Evolutionary conservation across 2,113 vertebrate genomes (phyloP).

Genomic region (Alethe diademata): DNA sequence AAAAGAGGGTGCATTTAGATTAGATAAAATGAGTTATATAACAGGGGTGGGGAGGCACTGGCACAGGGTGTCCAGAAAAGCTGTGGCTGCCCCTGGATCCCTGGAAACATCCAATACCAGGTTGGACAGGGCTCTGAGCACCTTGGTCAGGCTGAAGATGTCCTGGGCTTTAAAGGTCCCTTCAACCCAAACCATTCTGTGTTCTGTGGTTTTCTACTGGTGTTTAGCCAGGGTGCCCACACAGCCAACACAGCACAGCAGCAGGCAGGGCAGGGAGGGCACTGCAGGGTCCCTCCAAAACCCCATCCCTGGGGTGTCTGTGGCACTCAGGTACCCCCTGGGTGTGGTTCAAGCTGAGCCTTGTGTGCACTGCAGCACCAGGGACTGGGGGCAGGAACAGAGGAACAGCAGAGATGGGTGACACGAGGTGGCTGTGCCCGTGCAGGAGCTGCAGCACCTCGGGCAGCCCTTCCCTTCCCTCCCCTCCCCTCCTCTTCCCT

Average conservation of each 20-base stretch:
- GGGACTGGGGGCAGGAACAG: not conserved
- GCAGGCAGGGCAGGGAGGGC: not conserved
- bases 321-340: not conserved
- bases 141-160: not conserved
- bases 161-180: not conserved
- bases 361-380: not conserved
- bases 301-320: not conserved
- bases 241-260: not conserved
- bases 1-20: not conserved
- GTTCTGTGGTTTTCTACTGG: not conserved
- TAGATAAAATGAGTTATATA: not conserved
- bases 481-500: not conserved
- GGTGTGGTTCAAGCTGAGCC: not conserved
- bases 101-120: not conserved
- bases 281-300: not conserved
- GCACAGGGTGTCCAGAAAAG: not conserved
- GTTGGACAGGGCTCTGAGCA: not conserved
- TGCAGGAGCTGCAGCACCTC: fast-evolving
- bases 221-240: not conserved
- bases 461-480: not conserved
- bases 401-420: not conserved
- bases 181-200: not conserved
- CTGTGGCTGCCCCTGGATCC: not conserved
- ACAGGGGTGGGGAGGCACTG: not conserved
- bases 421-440: not conserved